Percentiles rank a stretch among this genome's conserved stretches.
These are phyloP conservation scores for Ctenodactylus gundi DNA, from an alignment of 2,113 vertebrate species.

Conservation along the genomic window DNA sequence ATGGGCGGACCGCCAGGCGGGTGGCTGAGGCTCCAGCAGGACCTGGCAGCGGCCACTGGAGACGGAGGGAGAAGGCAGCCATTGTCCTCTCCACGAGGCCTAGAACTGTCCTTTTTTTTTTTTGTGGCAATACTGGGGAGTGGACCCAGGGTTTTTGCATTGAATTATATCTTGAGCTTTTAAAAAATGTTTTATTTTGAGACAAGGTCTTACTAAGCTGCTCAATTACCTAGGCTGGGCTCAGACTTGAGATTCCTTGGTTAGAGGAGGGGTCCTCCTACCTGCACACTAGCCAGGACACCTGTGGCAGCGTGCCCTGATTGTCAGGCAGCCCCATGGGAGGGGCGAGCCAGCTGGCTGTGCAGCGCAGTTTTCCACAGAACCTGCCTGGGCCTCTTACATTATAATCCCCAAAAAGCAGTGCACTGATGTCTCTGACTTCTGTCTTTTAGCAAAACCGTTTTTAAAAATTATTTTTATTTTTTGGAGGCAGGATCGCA, in stretches of 20 bases:
- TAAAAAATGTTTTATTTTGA: too few relatives aligned
- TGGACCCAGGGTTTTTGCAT: too few relatives aligned
- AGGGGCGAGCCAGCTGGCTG: too few relatives aligned
- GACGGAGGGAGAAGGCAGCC: background rate
- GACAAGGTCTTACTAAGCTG: too few relatives aligned
- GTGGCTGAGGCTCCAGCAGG: background rate
- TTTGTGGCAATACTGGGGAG: too few relatives aligned
- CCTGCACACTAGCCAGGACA: background rate
- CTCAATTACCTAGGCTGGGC: too few relatives aligned
- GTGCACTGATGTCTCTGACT: background rate
- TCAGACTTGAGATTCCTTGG: too few relatives aligned
- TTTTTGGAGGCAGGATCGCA: too few relatives aligned
- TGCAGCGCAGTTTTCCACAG: too few relatives aligned
- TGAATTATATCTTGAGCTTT: too few relatives aligned
- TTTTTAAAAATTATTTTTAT: too few relatives aligned
- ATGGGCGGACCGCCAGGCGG: too few relatives aligned
- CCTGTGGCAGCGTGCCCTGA: background rate
- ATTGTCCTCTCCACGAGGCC: background rate
- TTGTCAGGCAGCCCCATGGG: background rate
- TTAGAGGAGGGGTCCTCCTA: background rate
- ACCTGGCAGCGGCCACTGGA: background rate
- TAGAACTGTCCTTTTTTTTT: background rate
- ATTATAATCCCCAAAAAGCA: background rate
- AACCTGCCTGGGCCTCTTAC: background rate
- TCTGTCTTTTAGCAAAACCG: background rate